phyloP scores from a whole-genome alignment of 2,888 invertebrate genomes.

The Ophion obscuratus region DNA sequence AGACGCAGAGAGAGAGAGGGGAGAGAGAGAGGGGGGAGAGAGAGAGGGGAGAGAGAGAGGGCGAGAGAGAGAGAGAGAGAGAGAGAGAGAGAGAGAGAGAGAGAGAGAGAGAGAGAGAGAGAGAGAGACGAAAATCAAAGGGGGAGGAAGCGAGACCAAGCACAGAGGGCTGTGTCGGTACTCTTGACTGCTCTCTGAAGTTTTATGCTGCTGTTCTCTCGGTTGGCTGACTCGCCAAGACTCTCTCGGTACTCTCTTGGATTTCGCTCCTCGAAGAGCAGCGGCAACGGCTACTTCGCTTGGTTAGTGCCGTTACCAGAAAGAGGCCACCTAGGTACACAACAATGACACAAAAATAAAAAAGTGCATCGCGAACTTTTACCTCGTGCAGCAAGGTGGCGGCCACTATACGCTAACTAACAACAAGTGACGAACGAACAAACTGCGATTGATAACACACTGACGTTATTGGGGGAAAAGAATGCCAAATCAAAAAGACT shows the following conservation, averaged over 20 bases:
- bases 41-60: conserved; percentile 10
- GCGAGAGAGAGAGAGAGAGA: conserved; percentile 4
- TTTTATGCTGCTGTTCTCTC: conserved; percentile 69
- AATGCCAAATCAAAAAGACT: no score
- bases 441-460: no score
- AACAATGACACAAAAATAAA: conserved; percentile 67
- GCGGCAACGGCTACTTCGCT: conserved; percentile 69
- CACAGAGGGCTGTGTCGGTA: conserved; percentile 57
- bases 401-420: conserved; percentile 30
- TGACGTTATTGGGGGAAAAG: no score
- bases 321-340: conserved; percentile 80
- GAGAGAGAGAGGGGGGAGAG: neutral
- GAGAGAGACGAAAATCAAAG: conserved; percentile 8
- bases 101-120: conserved; percentile 32
- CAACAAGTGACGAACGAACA: no score
- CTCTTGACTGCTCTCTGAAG: conserved; percentile 55
- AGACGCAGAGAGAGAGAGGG: neutral
- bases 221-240: conserved; percentile 68
- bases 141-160: conserved; percentile 22
- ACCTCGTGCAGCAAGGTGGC: conserved; percentile 78
- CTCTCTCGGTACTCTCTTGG: conserved; percentile 42
- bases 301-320: conserved; percentile 81
- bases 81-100: neutral
- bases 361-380: conserved; percentile 75
- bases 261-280: conserved; percentile 51